Base-by-base conservation (phyloP, 2,797 vertebrate genomes). In the Gymnothorax javanicus region DNA sequence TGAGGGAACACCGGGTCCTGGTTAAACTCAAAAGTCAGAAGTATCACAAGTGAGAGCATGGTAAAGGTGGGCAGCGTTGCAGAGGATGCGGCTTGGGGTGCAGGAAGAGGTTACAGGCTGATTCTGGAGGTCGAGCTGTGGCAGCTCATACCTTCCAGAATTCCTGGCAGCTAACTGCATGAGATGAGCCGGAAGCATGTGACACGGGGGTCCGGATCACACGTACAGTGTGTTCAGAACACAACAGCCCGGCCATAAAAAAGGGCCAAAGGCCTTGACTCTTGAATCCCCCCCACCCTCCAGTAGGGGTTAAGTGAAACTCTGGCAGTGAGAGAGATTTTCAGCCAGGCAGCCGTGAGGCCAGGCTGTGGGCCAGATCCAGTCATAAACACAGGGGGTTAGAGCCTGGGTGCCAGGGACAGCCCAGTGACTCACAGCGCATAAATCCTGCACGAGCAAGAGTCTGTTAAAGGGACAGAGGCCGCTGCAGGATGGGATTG, bases 341-440 rank as follows among this genome's bases (percentile, higher is more conserved):
- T 91, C 88, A 91, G 91, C 94, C 84, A 58, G 91, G 92, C 91
- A 95, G 93, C 93, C 93, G 91, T 88, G 91, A 92, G 92, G 92
- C 94, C 90, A 93, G 96, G 96, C 94, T 92, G 77, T 83, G 85
- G 89, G 95, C 96, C 95, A 96, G 91, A 91, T 93, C 91, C 93
- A 91, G 94, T 96, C 95, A 95, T 93, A 95, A 95, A 96, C 94
- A 95, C 93, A 92, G 94, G 94, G 93, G 91, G 93, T 92, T 94
- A 93, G 89, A 88, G 92, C 58, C 75, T 60, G 33, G 62, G 92
- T 95, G 95, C 95, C 95, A 96, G 95, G 94, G 95, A 96, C 96
- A 95, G 94, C 95, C 95, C 95, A 96, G 95, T 96, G 95, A 96
- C 94, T 96, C 95, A 96, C 89, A 81, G 92, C 93, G 92, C 93